Conservation (phyloP, 2,888 invertebrate species). For the Chesias legatella region DNA sequence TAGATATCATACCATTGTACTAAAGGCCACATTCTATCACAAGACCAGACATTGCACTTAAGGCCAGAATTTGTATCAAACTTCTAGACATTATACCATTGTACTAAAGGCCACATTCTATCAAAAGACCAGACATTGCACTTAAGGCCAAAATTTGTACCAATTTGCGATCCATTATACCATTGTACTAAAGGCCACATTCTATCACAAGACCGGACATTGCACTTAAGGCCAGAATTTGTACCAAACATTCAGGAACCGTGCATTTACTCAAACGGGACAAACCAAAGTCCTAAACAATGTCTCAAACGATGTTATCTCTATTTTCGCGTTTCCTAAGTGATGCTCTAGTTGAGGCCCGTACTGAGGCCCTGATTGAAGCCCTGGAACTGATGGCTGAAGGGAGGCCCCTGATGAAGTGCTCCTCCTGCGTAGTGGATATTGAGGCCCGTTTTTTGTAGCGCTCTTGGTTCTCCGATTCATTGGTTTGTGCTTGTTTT, state of each 20-base stretch:
- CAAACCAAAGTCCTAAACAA: no score
- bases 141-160: no score
- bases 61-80: neutral
- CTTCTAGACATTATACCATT: conserved; percentile 5
- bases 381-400: conserved; percentile 61
- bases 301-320: conserved; percentile 21
- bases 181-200: no score
- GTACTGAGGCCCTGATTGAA: conserved; percentile 58
- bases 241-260: neutral
- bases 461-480: conserved; percentile 44
- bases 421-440: conserved; percentile 39
- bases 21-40: no score
- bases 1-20: no score
- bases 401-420: conserved; percentile 56
- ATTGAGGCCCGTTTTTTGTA: conserved; percentile 49
- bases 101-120: neutral
- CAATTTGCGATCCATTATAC: no score
- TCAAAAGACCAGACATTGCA: neutral
- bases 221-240: neutral
- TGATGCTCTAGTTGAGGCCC: conserved; percentile 44
- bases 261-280: no score
- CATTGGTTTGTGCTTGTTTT: conserved; percentile 39
- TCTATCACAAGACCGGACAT: no score
- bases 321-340: conserved; percentile 20
- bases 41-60: no score